Percentiles rank a stretch among this genome's conserved stretches.
These are phyloP conservation scores for Catotricha subobsoleta DNA, from an alignment of 2,888 invertebrate species.

Conservation along the genomic window DNA sequence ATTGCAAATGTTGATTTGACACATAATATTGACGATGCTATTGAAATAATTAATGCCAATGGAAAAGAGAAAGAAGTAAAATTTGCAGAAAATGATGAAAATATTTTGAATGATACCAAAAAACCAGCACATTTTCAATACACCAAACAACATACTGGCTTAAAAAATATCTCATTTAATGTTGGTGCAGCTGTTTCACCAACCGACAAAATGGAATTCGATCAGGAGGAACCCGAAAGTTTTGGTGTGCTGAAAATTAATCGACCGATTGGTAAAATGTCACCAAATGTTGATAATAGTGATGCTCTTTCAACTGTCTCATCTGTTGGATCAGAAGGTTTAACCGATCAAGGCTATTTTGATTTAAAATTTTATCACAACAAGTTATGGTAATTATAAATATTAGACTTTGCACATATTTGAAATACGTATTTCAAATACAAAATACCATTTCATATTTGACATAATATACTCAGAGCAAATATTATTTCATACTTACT, in stretches of 20 bases:
- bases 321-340: conserved; percentile 23
- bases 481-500: too few species aligned
- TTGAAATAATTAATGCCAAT: background rate
- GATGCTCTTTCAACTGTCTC: conserved; percentile 26
- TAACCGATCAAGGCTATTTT: conserved; percentile 48
- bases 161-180: conserved; percentile 28
- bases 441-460: too few species aligned
- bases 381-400: conserved; percentile 44
- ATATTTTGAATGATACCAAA: conserved; percentile 16
- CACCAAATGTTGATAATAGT: conserved; percentile 8
- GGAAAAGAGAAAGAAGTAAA: conserved; percentile 11
- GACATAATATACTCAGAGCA: too few species aligned
- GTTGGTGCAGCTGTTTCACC: conserved; percentile 28
- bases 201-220: conserved; percentile 28
- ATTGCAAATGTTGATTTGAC: background rate
- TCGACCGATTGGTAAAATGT: conserved; percentile 7
- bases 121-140: conserved; percentile 21
- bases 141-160: conserved; percentile 28
- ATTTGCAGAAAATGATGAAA: conserved; percentile 13
- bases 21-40: background rate
- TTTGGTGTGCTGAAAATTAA: conserved; percentile 23
- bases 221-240: conserved; percentile 24
- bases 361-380: conserved; percentile 65
- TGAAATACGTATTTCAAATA: too few species aligned
- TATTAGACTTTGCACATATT: background rate